Evolutionary conservation across 2,113 vertebrate genomes (phyloP), one percentile per base, ranked within the genome.

Genomic region (Orycteropus afer): DNA sequence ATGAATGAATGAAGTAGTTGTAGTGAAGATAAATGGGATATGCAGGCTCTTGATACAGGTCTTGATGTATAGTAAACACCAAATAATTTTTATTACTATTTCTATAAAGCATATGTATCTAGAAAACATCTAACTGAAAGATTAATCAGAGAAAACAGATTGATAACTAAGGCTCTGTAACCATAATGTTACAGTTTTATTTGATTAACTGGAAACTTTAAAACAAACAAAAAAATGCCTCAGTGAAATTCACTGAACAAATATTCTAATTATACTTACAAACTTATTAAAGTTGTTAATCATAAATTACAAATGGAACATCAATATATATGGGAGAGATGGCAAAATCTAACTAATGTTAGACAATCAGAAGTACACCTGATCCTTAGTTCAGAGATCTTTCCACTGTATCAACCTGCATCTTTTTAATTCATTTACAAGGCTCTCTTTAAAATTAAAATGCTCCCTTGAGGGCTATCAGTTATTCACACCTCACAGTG

Each of bases 391-490:
- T 80, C 59, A 85, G 45, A 85, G 49, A 32, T 37, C 78, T 81
- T 63, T 51, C 49, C 63, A 61, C 42, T 12, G 34, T 1, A 42
- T n/a, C 20, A 51, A 61, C 45, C 34, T 20, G 22, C 20, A 51
- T 63, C 77, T 90, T 80, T 61, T 83, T 65, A 78, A 88, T 81
- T 76, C 92, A 77, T 14, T 65, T 47, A 7, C 40, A 71, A 91
- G 65, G 57, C 51, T 94, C 93, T 89, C 90, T 80, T 90, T 92
- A 87, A 90, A 89, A 89, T 84, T 53, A 85, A 92, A 88, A 78
- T 53, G 47, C 27, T 74, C 89, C 67, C 89, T 53, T 42, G 45
- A 71, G 77, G 49, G 69, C 65, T 95, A 25, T 83, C 80, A 71
- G 77, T 55, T 86, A 76, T 76, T 93, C 76, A 74, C 61, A 81